Evolutionary conservation across 2,888 invertebrate species (phyloP).

Genomic region (Cetonia aurata): DNA sequence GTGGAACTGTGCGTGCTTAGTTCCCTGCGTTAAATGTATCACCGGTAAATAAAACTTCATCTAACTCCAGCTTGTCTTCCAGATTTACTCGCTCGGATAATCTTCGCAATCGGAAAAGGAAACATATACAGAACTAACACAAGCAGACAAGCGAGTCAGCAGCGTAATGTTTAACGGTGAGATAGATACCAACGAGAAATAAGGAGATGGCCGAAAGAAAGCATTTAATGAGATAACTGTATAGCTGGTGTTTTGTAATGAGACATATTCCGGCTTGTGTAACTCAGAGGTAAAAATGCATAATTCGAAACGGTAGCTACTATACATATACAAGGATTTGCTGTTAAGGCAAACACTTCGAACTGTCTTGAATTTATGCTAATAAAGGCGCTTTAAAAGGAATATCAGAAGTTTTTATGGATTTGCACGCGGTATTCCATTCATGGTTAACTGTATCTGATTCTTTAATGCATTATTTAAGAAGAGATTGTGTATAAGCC

Average conservation of each 20-base stretch:
- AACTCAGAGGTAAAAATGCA: background rate
- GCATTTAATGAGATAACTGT: slow-evolving; percentile 26
- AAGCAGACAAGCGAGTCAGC: background rate
- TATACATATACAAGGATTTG: background rate
- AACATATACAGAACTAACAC: background rate
- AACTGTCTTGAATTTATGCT: background rate
- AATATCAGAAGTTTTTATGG: too few relatives aligned
- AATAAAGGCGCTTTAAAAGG: too few relatives aligned
- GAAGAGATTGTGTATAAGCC: too few relatives aligned
- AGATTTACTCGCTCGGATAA: slow-evolving; percentile 6
- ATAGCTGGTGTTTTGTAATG: slow-evolving; percentile 5
- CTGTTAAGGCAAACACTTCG: slow-evolving; percentile 9
- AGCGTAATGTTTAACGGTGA: slow-evolving; percentile 1
- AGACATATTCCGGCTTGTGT: background rate
- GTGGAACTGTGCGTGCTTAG: too few relatives aligned
- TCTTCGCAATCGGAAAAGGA: slow-evolving; percentile 13
- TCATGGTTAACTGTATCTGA: too few relatives aligned
- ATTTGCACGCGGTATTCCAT: too few relatives aligned
- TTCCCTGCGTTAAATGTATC: too few relatives aligned
- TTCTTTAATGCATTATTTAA: too few relatives aligned
- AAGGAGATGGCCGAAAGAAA: background rate
- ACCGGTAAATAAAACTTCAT: too few relatives aligned
- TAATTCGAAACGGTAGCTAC: background rate
- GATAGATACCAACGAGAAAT: slow-evolving; percentile 6
- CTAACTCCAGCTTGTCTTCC: background rate